Conservation (phyloP, 2,888 invertebrate genomes). For the Noctua fimbriata region DNA sequence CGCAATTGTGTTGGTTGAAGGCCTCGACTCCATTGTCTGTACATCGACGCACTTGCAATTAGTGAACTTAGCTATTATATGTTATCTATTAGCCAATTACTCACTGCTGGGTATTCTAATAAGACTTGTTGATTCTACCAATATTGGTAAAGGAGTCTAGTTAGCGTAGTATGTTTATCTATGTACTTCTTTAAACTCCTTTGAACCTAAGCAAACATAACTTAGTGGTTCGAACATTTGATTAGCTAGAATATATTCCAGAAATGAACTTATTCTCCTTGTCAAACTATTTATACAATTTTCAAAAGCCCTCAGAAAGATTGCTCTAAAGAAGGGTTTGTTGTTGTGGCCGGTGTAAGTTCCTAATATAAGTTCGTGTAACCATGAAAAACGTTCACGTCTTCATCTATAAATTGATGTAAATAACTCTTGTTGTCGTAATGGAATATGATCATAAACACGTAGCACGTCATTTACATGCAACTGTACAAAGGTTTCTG, state of each 20-base stretch:
- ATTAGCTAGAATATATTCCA: background rate
- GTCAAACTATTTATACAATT: background rate
- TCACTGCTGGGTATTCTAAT: conserved; percentile 69
- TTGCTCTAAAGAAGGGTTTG: background rate
- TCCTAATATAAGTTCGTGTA: background rate
- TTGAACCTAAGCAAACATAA: background rate
- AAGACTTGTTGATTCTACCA: conserved; percentile 60
- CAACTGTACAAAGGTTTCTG: background rate
- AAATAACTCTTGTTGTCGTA: background rate
- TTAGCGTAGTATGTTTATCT: conserved; percentile 22
- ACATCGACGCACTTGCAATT: conserved; percentile 77
- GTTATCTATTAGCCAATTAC: conserved; percentile 62
- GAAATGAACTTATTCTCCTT: background rate
- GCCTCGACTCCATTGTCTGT: conserved; percentile 79
- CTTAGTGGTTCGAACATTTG: background rate
- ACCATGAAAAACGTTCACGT: background rate
- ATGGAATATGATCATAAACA: background rate
- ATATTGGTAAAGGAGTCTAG: conserved; percentile 31
- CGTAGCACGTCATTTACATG: background rate
- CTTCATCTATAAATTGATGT: background rate
- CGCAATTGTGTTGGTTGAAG: conserved; percentile 75
- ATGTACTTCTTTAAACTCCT: conserved; percentile 2
- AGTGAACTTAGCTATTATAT: conserved; percentile 74
- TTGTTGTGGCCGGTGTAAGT: background rate
- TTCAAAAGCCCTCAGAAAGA: background rate